phyloP scores from a whole-genome alignment of 2,888 invertebrate species.

The Trissoscelio sp. region DNA sequence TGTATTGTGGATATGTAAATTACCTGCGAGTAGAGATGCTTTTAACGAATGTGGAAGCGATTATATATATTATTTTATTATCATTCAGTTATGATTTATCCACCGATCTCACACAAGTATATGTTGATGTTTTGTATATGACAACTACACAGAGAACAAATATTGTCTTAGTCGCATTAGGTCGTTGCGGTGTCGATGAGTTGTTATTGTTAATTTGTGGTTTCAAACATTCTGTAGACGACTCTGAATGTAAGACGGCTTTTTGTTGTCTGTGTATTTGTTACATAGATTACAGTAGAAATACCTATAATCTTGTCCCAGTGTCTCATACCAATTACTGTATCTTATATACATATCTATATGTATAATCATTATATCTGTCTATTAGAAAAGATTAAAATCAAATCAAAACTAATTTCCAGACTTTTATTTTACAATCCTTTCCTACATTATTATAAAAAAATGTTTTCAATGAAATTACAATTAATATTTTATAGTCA shows the following conservation, averaged over 20 bases:
- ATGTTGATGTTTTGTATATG: not conserved
- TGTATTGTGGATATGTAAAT: constrained; percentile 75
- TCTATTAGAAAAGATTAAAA: constrained; percentile 77
- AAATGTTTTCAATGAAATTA: too few relatives aligned
- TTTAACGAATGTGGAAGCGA: constrained; percentile 52
- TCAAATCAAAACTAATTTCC: constrained; percentile 73
- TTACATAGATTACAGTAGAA: constrained; percentile 28
- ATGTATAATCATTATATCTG: constrained; percentile 74
- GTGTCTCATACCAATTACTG: constrained; percentile 75
- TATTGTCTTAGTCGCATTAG: not conserved
- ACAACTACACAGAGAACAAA: constrained; percentile 35
- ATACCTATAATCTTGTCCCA: constrained; percentile 65
- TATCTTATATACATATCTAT: constrained; percentile 71
- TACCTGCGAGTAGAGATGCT: constrained; percentile 68
- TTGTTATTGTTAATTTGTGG: constrained; percentile 34
- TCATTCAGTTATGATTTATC: constrained; percentile 47
- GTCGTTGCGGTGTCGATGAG: not conserved
- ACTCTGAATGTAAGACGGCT: constrained; percentile 2
- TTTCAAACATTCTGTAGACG: not conserved
- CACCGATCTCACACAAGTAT: constrained; percentile 71
- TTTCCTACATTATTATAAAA: too few relatives aligned
- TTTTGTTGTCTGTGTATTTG: constrained; percentile 57
- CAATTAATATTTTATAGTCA: too few relatives aligned
- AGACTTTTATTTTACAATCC: too few relatives aligned
- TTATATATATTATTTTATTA: constrained; percentile 62